These are phyloP conservation scores for Tachysurus fulvidraco DNA, from an alignment of 2,113 vertebrate species.

Conservation along the genomic window DNA sequence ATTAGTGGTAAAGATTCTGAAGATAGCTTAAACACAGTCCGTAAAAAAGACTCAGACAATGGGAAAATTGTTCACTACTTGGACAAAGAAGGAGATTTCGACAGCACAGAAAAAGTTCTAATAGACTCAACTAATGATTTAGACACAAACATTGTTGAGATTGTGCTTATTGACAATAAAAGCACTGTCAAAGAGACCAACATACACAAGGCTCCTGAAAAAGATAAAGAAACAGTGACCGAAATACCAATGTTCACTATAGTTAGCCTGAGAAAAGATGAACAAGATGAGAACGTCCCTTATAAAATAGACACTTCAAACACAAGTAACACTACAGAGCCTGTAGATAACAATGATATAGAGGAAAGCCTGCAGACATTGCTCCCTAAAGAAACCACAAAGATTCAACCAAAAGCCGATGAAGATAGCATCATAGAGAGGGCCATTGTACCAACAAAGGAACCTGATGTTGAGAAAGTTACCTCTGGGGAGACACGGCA, in stretches of 20 bases:
- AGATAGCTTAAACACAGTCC: conserved; percentile 37
- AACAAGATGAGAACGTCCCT: conserved; percentile 45
- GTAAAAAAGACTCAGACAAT: conserved; percentile 44
- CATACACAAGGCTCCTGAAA: conserved; percentile 1
- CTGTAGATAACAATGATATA: conserved; percentile 52
- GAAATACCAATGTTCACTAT: conserved; percentile 40
- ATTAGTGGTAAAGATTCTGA: conserved; percentile 36
- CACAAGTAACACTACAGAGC: conserved; percentile 58
- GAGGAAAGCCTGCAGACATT: conserved; percentile 30
- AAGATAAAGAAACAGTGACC: conserved; percentile 5
- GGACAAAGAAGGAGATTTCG: conserved; percentile 49
- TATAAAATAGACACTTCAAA: conserved; percentile 46
- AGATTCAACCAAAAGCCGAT: conserved; percentile 8
- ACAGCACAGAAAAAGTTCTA: conserved; percentile 32
- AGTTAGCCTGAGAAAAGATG: conserved; percentile 44
- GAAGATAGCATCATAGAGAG: conserved; percentile 24
- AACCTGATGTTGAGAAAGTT: conserved; percentile 28
- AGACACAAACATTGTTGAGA: conserved; percentile 36
- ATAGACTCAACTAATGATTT: conserved; percentile 27
- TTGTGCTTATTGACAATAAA: conserved; percentile 40
- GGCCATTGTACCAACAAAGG: background rate
- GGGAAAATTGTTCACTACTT: conserved; percentile 53
- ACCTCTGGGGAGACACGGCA: background rate
- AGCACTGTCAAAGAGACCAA: conserved; percentile 20
- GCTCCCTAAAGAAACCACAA: background rate